Conservation (phyloP, 2,888 invertebrate species). For the Therioaphis trifolii region DNA sequence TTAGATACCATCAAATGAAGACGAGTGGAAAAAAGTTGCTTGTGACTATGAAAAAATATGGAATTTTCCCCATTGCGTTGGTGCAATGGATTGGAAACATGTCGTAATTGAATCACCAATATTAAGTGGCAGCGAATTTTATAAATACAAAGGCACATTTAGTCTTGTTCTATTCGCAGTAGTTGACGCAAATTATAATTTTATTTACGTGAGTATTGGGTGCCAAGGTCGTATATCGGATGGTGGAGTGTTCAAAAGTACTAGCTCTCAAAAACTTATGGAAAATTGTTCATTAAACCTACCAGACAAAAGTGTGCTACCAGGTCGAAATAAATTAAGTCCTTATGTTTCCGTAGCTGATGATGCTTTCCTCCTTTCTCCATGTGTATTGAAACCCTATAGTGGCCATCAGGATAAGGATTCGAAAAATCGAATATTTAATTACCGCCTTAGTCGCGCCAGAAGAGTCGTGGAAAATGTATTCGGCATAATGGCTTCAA, state of each 20-base stretch:
- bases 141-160: conserved; percentile 44
- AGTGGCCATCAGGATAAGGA: conserved; percentile 64
- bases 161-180: conserved; percentile 45
- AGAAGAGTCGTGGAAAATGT: conserved; percentile 13
- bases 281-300: no score
- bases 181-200: conserved; percentile 28
- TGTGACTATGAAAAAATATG: conserved; percentile 11
- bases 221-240: no score
- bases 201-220: no score
- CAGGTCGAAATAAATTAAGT: no score
- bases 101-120: conserved; percentile 27
- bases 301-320: no score
- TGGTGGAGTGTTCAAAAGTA: no score
- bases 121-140: conserved; percentile 34
- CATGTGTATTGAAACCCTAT: no score
- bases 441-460: neutral
- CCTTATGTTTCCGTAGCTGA: no score
- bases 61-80: conserved; percentile 56
- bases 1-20: conserved; percentile 33
- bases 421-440: neutral
- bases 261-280: no score
- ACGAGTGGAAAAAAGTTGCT: conserved; percentile 37
- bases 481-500: neutral
- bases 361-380: no score
- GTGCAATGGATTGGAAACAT: conserved; percentile 55